phyloP scores from a whole-genome alignment of 1,140 invertebrate species.

The Ips nitidus region DNA sequence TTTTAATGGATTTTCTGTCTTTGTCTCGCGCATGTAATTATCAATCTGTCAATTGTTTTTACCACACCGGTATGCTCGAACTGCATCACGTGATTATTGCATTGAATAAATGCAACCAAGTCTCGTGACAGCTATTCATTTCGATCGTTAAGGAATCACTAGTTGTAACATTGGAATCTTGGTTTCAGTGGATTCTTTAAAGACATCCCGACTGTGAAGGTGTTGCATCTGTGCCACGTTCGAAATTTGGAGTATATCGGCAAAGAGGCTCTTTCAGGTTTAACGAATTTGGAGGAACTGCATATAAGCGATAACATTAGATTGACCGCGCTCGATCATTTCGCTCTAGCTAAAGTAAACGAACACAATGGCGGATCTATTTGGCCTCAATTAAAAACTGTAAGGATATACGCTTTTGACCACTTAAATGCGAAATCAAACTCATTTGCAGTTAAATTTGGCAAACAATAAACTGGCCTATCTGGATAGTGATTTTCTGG shows the following conservation, averaged over 20 bases:
- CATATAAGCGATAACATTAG: slow-evolving; percentile 61
- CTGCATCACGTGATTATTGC: too few species aligned
- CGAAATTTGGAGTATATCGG: slow-evolving; percentile 58
- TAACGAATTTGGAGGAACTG: slow-evolving; percentile 57
- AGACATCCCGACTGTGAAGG: slow-evolving; percentile 58
- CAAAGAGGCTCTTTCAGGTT: slow-evolving; percentile 54
- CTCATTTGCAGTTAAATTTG: slow-evolving; percentile 58
- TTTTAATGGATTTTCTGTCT: too few species aligned
- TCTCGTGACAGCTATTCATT: too few species aligned
- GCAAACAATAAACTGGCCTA: slow-evolving; percentile 67
- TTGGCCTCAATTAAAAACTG: slow-evolving; percentile 63
- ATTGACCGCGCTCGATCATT: slow-evolving; percentile 59
- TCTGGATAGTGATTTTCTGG: slow-evolving; percentile 61
- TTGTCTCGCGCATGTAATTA: too few species aligned
- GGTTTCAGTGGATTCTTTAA: slow-evolving; percentile 61
- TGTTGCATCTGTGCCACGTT: slow-evolving; percentile 68
- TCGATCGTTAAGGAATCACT: too few species aligned
- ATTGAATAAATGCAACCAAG: too few species aligned
- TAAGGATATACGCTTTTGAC: slow-evolving; percentile 20
- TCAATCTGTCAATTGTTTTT: too few species aligned
- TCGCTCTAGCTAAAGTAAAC: slow-evolving; percentile 55
- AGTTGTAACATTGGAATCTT: neutral
- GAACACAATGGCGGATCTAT: slow-evolving; percentile 54
- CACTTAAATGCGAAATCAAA: neutral
- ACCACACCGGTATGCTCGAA: too few species aligned